phyloP scores from a whole-genome alignment of 1,140 invertebrate genomes.

The Oreohelix idahoensis region DNA sequence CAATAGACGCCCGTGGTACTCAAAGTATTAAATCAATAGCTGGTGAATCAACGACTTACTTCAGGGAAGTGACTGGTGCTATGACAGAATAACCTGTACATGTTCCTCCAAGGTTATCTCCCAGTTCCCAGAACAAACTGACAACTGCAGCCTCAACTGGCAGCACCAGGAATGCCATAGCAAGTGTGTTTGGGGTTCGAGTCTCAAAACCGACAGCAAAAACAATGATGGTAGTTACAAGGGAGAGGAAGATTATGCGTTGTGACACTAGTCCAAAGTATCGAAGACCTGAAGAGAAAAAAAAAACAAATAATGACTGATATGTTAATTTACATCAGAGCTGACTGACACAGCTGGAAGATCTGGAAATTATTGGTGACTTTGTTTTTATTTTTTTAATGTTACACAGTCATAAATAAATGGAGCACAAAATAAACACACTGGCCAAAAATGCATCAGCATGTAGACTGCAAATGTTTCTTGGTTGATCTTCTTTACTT shows the following conservation, averaged over 20 bases:
- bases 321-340: too few relatives aligned
- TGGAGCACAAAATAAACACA: too few relatives aligned
- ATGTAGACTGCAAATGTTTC: too few relatives aligned
- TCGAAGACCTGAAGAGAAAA: slow-evolving; percentile 52
- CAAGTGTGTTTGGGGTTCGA: slow-evolving; percentile 61
- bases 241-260: slow-evolving; percentile 60
- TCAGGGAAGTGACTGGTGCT: slow-evolving; percentile 61
- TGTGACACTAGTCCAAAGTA: slow-evolving; percentile 70
- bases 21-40: too few relatives aligned
- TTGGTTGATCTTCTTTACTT: too few relatives aligned
- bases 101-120: slow-evolving; percentile 67
- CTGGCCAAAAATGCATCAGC: too few relatives aligned
- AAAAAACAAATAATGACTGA: too few relatives aligned
- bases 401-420: too few relatives aligned
- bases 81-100: slow-evolving; percentile 71
- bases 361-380: too few relatives aligned
- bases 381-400: too few relatives aligned
- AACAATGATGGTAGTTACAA: slow-evolving; percentile 62
- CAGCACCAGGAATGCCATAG: slow-evolving; percentile 61
- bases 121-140: slow-evolving; percentile 68
- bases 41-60: slow-evolving; percentile 51
- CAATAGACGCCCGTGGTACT: too few relatives aligned
- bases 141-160: slow-evolving; percentile 66
- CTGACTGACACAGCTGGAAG: too few relatives aligned
- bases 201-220: slow-evolving; percentile 67